Conservation (phyloP, 2,888 invertebrate species). For the Yponomeuta evonymella region DNA sequence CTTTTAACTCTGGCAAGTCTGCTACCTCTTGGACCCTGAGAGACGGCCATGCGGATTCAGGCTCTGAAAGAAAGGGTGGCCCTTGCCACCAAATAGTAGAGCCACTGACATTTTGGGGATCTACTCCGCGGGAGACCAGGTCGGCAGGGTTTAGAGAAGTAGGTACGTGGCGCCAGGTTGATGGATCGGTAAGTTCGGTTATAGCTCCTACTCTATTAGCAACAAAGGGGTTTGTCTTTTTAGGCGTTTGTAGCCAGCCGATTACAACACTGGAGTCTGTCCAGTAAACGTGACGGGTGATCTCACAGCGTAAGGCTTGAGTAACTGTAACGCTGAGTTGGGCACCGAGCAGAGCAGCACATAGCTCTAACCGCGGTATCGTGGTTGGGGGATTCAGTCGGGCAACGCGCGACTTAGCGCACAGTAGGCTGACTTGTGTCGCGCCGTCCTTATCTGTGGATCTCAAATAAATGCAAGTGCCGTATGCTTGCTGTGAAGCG, state of each 20-base stretch:
- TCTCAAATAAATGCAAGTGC: neutral
- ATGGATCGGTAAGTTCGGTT: neutral
- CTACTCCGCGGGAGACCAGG: neutral
- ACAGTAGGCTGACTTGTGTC: too few species aligned
- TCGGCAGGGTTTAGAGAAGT: neutral
- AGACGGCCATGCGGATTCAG: neutral
- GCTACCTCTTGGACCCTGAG: neutral
- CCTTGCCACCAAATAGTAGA: slow-evolving; percentile 10
- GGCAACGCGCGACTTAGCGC: too few species aligned
- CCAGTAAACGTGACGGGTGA: neutral
- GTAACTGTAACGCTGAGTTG: neutral
- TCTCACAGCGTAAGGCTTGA: neutral
- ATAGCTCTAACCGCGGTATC: neutral
- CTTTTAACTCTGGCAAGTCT: slow-evolving; percentile 1
- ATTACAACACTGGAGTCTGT: slow-evolving; percentile 13
- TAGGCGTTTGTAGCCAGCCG: too few species aligned
- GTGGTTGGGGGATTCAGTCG: neutral
- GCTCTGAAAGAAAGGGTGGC: neutral
- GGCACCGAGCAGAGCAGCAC: neutral
- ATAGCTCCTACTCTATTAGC: neutral
- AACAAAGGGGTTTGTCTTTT: too few species aligned
- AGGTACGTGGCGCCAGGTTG: neutral
- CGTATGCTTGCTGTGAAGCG: neutral
- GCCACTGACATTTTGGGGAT: too few species aligned
- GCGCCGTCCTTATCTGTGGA: neutral